Conservation (phyloP, 2,888 invertebrate species). For the Drosophila atripex region DNA sequence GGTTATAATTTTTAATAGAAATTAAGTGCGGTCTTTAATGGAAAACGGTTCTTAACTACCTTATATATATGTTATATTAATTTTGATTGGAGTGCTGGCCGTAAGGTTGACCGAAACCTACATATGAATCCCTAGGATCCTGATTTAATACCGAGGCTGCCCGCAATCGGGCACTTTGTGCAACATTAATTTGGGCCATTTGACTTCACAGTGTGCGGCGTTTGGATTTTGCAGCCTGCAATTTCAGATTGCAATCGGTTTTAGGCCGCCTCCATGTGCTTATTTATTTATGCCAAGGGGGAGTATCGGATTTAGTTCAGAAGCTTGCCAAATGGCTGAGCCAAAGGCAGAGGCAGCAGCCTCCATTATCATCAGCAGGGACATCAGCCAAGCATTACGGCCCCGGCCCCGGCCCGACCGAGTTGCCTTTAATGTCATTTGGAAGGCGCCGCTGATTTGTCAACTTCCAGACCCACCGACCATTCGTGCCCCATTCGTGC, state of each 20-base stretch:
- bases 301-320: slow-evolving; percentile 61
- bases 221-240: slow-evolving; percentile 27
- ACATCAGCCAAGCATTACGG: slow-evolving; percentile 55
- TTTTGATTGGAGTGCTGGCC: background rate
- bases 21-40: too few relatives aligned
- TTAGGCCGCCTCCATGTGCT: slow-evolving; percentile 26
- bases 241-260: slow-evolving; percentile 48
- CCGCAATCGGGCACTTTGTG: slow-evolving; percentile 54
- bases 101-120: background rate
- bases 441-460: slow-evolving; percentile 69
- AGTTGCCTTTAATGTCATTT: slow-evolving; percentile 60
- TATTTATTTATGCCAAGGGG: slow-evolving; percentile 59
- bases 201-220: slow-evolving; percentile 14
- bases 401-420: slow-evolving; percentile 34
- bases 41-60: too few relatives aligned
- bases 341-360: slow-evolving; percentile 24
- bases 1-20: background rate
- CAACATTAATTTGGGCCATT: slow-evolving; percentile 68
- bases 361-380: slow-evolving; percentile 49
- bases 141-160: slow-evolving; percentile 45
- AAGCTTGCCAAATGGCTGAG: slow-evolving; percentile 54
- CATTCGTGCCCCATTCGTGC: slow-evolving; percentile 7
- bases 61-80: background rate
- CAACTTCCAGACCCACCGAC: slow-evolving; percentile 48
- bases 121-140: background rate